Conservation (phyloP, 2,113 vertebrate genomes). For the Anarrhichthys ocellatus region DNA sequence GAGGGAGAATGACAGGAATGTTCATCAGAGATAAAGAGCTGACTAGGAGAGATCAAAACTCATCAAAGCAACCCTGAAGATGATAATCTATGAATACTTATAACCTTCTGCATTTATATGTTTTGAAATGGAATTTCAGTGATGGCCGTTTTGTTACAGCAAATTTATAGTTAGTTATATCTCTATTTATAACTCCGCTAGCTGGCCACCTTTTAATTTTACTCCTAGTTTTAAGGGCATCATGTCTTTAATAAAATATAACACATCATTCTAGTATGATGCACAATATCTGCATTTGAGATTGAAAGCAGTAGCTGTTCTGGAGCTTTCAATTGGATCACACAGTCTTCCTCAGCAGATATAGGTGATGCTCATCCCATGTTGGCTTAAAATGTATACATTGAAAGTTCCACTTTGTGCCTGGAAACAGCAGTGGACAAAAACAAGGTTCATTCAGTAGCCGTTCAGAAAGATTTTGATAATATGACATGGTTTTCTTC, state of each 20-base stretch:
- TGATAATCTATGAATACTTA: slow-evolving; percentile 1
- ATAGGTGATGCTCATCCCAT: not conserved
- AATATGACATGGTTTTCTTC: not conserved
- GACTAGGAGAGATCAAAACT: slow-evolving; percentile 22
- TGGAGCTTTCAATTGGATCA: not conserved
- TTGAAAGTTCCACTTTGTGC: not conserved
- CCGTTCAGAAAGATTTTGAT: not conserved
- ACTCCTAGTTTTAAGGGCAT: not conserved
- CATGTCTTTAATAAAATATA: not conserved
- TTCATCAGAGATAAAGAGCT: slow-evolving; percentile 37
- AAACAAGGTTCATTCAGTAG: not conserved
- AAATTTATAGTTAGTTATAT: not conserved
- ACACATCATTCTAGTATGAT: not conserved
- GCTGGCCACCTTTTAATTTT: not conserved
- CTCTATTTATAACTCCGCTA: not conserved
- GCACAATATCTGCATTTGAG: not conserved
- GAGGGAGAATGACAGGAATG: not conserved
- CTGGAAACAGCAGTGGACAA: not conserved
- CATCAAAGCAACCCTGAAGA: slow-evolving; percentile 13
- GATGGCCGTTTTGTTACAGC: not conserved
- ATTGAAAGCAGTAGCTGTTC: not conserved
- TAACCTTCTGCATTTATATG: slow-evolving; percentile 1
- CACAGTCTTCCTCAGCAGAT: not conserved
- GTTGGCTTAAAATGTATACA: not conserved
- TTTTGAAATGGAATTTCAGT: slow-evolving; percentile 6